phyloP scores from a whole-genome alignment of 2,888 invertebrate genomes.

The Notodonta ziczac region DNA sequence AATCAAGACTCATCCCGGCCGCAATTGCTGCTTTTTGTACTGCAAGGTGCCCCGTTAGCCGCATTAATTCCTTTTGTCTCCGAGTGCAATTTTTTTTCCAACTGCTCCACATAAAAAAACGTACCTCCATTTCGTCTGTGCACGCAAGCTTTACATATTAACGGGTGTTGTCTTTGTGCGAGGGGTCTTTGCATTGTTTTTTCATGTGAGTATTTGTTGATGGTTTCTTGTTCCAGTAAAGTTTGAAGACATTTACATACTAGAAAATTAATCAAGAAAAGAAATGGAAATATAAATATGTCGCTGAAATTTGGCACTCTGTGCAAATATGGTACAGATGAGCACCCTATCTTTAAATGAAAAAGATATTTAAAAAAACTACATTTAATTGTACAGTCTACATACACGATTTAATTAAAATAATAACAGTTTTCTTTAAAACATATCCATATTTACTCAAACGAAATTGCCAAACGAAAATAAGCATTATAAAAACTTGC shows the following conservation, averaged over 20 bases:
- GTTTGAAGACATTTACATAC: not conserved
- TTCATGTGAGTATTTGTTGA: conserved; percentile 23
- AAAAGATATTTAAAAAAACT: no score
- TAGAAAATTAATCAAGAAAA: no score
- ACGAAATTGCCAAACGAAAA: not conserved
- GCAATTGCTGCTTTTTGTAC: conserved; percentile 31
- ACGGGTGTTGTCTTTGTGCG: conserved; percentile 28
- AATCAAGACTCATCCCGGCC: conserved; percentile 41
- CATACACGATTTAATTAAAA: not conserved
- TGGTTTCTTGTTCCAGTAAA: not conserved
- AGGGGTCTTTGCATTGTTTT: conserved; percentile 21
- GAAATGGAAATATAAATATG: no score
- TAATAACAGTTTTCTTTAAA: not conserved
- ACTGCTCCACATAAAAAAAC: conserved; percentile 33
- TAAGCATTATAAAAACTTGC: conserved; percentile 6
- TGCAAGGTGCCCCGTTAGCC: conserved; percentile 38
- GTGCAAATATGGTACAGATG: no score
- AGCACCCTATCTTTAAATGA: no score
- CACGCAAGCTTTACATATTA: conserved; percentile 46
- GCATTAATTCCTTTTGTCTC: conserved; percentile 57
- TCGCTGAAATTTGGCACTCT: no score
- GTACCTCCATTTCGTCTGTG: conserved; percentile 37
- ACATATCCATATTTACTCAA: not conserved
- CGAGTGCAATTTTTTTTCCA: conserved; percentile 33
- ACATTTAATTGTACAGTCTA: not conserved